phyloP scores from a whole-genome alignment of 2,888 invertebrate genomes.

The Plagiodera versicolora region DNA sequence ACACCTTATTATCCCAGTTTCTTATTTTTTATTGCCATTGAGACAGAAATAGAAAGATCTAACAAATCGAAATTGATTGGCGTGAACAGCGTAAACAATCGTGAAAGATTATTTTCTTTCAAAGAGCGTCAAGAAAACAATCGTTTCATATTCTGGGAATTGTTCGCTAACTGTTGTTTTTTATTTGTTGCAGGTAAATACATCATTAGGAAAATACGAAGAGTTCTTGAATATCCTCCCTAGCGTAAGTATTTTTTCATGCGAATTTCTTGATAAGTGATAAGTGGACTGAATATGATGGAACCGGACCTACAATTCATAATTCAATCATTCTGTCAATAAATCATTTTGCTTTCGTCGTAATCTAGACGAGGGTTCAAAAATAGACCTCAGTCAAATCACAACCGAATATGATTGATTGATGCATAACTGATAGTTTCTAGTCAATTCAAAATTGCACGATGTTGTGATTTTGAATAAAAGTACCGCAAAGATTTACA shows the following conservation, averaged over 20 bases:
- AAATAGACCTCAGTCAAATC: no score
- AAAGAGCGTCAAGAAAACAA: background rate
- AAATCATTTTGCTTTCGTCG: no score
- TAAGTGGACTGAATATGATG: no score
- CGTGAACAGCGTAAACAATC: slow-evolving; percentile 11
- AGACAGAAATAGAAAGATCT: slow-evolving; percentile 27
- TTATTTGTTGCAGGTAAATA: slow-evolving; percentile 1
- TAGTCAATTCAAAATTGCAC: no score
- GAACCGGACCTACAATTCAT: no score
- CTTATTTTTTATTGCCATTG: background rate
- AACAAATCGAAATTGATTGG: slow-evolving; percentile 10
- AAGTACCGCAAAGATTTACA: no score
- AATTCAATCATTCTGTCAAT: no score
- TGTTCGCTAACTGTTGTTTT: background rate
- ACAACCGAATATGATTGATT: no score
- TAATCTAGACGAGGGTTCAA: no score
- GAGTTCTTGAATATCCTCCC: background rate
- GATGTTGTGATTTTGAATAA: no score
- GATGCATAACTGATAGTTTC: no score
- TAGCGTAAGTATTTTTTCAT: background rate
- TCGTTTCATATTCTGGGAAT: background rate
- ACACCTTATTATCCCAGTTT: background rate
- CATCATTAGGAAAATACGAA: background rate
- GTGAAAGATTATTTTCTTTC: background rate
- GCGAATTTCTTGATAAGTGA: no score